Conservation (phyloP, 2,888 invertebrate genomes). For the Stenodema calcarata region DNA sequence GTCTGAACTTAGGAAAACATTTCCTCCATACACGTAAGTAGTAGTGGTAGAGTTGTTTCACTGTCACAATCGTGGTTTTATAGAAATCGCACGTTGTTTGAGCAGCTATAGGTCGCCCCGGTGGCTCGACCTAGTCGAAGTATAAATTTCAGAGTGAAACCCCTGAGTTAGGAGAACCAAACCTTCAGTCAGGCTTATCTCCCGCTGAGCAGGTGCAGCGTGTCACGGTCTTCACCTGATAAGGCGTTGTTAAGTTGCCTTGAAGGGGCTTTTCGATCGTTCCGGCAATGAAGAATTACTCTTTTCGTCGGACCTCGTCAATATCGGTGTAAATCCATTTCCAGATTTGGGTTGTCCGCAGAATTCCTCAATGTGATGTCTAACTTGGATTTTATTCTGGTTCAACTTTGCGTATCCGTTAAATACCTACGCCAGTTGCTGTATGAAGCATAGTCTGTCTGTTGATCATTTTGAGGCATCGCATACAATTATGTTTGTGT, state of each 20-base stretch:
- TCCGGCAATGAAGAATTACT: not conserved
- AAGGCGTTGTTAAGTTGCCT: not conserved
- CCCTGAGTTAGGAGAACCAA: not conserved
- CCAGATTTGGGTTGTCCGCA: not conserved
- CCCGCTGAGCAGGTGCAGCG: not conserved
- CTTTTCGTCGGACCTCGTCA: not conserved
- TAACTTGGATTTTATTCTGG: too few species aligned
- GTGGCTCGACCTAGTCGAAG: not conserved
- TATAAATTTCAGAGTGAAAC: not conserved
- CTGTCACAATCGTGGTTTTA: not conserved
- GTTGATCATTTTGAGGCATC: too few species aligned
- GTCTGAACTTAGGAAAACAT: too few species aligned
- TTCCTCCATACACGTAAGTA: too few species aligned
- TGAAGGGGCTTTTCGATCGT: not conserved
- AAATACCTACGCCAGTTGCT: too few species aligned
- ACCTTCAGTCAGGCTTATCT: not conserved
- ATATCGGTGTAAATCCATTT: not conserved
- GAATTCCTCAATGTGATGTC: too few species aligned
- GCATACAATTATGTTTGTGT: too few species aligned
- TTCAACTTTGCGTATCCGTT: too few species aligned
- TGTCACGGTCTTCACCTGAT: constrained; percentile 6
- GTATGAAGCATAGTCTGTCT: too few species aligned
- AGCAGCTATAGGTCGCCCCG: not conserved
- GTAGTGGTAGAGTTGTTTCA: too few species aligned
- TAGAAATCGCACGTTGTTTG: not conserved